A percentile compares a stretch with the other conserved stretches of the same genome.
Evolutionary conservation across 2,888 invertebrate genomes (phyloP).

Genomic region (Eristalis intricaria): DNA sequence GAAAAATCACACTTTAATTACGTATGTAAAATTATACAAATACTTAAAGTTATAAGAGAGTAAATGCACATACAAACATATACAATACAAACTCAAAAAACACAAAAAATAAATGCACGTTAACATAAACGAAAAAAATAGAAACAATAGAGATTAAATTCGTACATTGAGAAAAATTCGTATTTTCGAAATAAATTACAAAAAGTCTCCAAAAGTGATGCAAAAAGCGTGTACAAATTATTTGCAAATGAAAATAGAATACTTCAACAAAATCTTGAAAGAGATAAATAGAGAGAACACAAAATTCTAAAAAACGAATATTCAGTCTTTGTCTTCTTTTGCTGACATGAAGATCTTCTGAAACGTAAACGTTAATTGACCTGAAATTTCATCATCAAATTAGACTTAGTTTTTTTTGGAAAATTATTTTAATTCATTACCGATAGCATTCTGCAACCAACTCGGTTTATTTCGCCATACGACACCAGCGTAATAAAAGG

Average conservation of each 20-base stretch:
- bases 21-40: not conserved
- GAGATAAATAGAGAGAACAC: not conserved
- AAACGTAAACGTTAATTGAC: conserved; percentile 77
- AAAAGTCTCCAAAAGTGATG: not conserved
- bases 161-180: conserved; percentile 10
- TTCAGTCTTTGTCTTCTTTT: conserved; percentile 85
- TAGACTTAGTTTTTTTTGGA: not conserved
- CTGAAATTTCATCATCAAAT: conserved; percentile 72
- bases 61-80: not conserved
- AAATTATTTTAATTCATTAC: conserved; percentile 81
- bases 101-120: not conserved
- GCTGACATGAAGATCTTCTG: conserved; percentile 87
- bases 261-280: conserved; percentile 10
- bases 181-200: not conserved
- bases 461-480: conserved; percentile 86
- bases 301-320: not conserved
- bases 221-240: conserved; percentile 2
- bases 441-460: conserved; percentile 83
- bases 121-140: not conserved
- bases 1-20: conserved; percentile 38
- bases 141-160: not conserved
- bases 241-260: conserved; percentile 13
- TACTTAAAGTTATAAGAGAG: conserved; percentile 15
- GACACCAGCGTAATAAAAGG: conserved; percentile 89
- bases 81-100: not conserved